Evolutionary conservation across 1,140 invertebrate species (phyloP), one percentile per base, ranked within the genome.

Genomic region (Scaptomyza pallida): DNA sequence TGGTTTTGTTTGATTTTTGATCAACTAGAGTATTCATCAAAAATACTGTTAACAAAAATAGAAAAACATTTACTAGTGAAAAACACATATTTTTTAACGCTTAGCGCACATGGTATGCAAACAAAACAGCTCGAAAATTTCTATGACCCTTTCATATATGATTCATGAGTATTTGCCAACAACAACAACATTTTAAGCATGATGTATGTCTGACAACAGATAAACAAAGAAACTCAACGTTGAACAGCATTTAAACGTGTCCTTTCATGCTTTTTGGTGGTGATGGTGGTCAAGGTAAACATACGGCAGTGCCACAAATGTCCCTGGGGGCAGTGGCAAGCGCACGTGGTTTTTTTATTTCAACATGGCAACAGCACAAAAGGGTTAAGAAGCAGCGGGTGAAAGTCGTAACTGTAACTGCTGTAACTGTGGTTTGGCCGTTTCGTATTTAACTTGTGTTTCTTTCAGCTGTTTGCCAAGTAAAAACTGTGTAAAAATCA

Each of bases 201-300:
- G 67, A 70, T 54, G 67, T 63, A 70, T 63, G 67, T 70, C 55
- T 63, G 60, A 45, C 26, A 37, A 40, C 10, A 47, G 15, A 21
- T 5, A 37, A 13, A 51, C 4, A 47, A 51, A 23, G 23, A 57
- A 26, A 48, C 30, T 30, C 33, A 48, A 54, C 9, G 63, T 55
- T 72, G 30, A 45, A 52, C 61, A 72, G 40, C 54, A 59, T 72
- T 72, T 59, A 68, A 57, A 68, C 54, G 60, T 68, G 69, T 68
- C 63, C 62, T 67, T 59, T 54, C 54, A 35, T 48, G 63, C 41
- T 43, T 71, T 52, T 52, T 52, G 26, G 26, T 43, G 63, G 35
- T 52, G 26, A 8, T 43, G 63, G 35, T 72, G 69, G 69, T 54
- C 69, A 72, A 72, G 69, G 50, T 67, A 72, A 54, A 54, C 69